phyloP scores from a whole-genome alignment of 2,113 vertebrate species.

The Butastur rufipennis region DNA sequence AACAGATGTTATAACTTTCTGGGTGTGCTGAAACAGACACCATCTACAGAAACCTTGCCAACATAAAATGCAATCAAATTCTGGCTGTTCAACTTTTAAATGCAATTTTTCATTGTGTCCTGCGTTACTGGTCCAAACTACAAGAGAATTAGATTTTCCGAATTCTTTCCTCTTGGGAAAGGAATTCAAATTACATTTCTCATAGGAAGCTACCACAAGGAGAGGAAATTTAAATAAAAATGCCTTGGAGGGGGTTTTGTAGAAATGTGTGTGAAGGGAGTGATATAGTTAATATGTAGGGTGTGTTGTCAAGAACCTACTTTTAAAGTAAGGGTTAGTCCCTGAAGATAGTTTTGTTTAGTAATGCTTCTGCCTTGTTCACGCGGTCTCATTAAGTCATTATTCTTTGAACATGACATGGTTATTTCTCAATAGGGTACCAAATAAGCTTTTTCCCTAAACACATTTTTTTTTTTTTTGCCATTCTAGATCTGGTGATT shows the following conservation, averaged over 20 bases:
- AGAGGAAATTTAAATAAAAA: background rate
- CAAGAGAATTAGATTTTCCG: background rate
- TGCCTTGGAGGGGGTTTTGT: background rate
- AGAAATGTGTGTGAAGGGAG: background rate
- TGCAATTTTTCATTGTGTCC: background rate
- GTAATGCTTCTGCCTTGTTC: background rate
- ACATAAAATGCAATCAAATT: background rate
- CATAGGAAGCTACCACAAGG: background rate
- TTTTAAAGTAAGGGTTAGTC: background rate
- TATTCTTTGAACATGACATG: background rate
- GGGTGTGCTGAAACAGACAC: background rate
- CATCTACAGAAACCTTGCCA: background rate
- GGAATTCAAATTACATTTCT: background rate
- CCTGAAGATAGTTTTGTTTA: background rate
- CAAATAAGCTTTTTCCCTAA: background rate
- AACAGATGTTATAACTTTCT: background rate
- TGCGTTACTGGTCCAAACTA: background rate
- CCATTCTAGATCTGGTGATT: background rate
- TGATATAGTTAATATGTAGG: background rate
- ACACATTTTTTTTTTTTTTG: background rate
- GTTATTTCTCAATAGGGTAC: background rate
- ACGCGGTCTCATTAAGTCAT: background rate
- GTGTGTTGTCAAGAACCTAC: background rate
- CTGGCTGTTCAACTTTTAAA: background rate
- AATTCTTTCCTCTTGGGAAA: background rate